phyloP scores from a whole-genome alignment of 2,113 vertebrate genomes.

The Erythrocercus mccallii region DNA sequence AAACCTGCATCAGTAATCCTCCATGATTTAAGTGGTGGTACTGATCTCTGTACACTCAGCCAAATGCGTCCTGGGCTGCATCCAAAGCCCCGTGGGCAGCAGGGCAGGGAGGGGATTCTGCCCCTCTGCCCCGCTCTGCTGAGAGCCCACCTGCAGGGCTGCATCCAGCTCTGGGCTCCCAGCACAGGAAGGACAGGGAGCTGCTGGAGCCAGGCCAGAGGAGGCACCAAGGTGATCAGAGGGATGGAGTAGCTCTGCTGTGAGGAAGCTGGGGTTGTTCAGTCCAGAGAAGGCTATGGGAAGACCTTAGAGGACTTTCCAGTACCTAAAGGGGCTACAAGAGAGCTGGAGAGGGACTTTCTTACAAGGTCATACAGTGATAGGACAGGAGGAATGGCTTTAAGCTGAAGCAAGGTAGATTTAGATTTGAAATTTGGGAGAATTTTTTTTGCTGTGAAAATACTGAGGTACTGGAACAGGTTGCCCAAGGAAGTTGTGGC shows the following conservation, averaged over 20 bases:
- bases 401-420: background rate
- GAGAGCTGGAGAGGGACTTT: background rate
- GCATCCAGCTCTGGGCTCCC: background rate
- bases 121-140: background rate
- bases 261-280: background rate
- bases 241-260: background rate
- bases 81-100: background rate
- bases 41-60: background rate
- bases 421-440: background rate
- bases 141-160: background rate
- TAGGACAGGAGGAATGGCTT: background rate
- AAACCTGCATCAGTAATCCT: background rate
- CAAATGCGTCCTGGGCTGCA: background rate
- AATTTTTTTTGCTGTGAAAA: background rate
- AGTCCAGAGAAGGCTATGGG: too few species aligned
- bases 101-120: background rate
- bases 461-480: background rate
- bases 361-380: too few species aligned
- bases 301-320: background rate
- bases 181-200: background rate
- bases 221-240: background rate
- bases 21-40: background rate
- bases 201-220: background rate
- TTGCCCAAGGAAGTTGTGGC: rapidly evolving
- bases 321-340: background rate